Evolutionary conservation across 2,113 vertebrate species (phyloP), one percentile per base, ranked within the genome.

Genomic region (Galemys pyrenaicus): DNA sequence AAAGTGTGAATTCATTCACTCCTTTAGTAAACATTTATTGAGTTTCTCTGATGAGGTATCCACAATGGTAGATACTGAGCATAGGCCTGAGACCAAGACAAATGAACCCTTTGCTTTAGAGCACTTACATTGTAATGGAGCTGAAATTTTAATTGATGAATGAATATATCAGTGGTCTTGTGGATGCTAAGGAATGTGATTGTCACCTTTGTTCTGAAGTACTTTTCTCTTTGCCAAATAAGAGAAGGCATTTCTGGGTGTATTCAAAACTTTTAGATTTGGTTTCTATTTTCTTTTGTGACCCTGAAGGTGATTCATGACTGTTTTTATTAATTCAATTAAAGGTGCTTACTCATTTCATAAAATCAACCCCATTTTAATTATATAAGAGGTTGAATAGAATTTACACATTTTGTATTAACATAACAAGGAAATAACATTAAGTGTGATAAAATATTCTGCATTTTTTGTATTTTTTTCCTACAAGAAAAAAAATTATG

Each of bases 61-160:
- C 13, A 32, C 28, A 39, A 30, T 41, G 37, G 3, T 78, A 92
- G 82, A 86, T 68, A 32, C 2, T 37, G 37, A 56, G 46, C 46
- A 73, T 10, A 46, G 39, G 28, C 37, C 37, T 0, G 22, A 90
- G 77, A 88, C 56, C 3, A 85, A 90, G 67, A 73, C 35, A 92
- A 94, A 95, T 74, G 84, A 78, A 67, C 8, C 13, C n/a, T 91
- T 65, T 62, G 24, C 17, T 49, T 85, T 60, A 58, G 1, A 16
- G n/a, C 20, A 88, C 26, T 85, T 87, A 88, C 6, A 60, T 22
- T 60, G 41, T 54, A 92, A 92, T 35, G 44, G 64, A 86, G 51
- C n/a, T 94, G 95, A 92, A 39, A 79, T 89, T 51, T 68, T 26
- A 96, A 82, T 4, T 92, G 54, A 95, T 92, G 67, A 94, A 70